Base-by-base conservation (phyloP, 1,140 invertebrate genomes). In the Ylistrum balloti region DNA sequence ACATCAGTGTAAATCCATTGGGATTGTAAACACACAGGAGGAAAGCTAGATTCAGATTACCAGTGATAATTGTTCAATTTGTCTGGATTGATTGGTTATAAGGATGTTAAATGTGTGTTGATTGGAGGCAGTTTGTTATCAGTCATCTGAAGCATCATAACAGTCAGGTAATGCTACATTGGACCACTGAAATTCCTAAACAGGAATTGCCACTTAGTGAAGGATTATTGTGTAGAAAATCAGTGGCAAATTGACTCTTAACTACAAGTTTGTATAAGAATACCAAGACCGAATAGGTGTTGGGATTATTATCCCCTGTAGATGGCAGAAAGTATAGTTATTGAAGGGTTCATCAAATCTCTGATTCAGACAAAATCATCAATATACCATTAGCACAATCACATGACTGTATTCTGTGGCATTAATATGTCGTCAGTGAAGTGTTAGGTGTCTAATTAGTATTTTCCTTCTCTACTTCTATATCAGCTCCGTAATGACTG, bases 61-160 rank as follows among this genome's bases (percentile, higher is more conserved):
- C 56, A 74, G 56, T 28, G 56, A n/a, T 74, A 74, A 74, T 74
- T 74, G 56, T 74, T 74, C 56, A 74, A 74, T 74, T 74, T 74
- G 56, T 74, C 22, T 5, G 56, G 22, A 74, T n/a, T 74, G 56
- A 74, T 74, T 74, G 56, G 56, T 17, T 74, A 74, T 74, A 74
- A 74, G n/a, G 56, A 74, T 74, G 56, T 74, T 74, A 74, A 74
- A 74, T 74, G 22, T n/a, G 0, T 74, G 56, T 28, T 28, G 56
- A 74, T 74, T 74, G 56, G 56, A n/a, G 22, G 17, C 22, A 74
- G 56, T 17, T 74, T 74, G 56, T 74, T 28, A 74, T 28, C n/a
- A 74, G 56, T 74, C 56, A 74, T 74, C 56, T 74, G 56, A 28
- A 74, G 56, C 56, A 74, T 74, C 56, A 2, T 74, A 74, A 74